Conservation (phyloP, 2,797 vertebrate genomes). For the Bovichtus variegatus region DNA sequence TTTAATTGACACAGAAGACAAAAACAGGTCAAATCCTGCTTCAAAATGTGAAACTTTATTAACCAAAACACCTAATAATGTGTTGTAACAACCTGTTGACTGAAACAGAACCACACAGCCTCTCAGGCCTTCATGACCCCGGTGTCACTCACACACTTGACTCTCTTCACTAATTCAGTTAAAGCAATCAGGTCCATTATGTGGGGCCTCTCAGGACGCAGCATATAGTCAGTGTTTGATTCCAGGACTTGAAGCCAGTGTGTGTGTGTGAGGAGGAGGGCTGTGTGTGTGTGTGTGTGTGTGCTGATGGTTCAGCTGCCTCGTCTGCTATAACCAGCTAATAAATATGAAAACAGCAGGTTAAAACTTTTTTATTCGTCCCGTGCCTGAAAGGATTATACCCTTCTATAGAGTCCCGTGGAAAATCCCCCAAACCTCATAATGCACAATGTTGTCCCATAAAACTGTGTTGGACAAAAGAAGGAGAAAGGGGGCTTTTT, state of each 20-base stretch:
- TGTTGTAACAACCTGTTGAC: constrained; percentile 56
- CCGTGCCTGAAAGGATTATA: constrained; percentile 85
- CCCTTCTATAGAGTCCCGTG: constrained; percentile 87
- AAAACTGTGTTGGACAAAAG: constrained; percentile 86
- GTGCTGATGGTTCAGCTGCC: constrained; percentile 84
- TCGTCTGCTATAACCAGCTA: constrained; percentile 89
- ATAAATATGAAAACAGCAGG: constrained; percentile 91
- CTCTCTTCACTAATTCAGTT: constrained; percentile 57
- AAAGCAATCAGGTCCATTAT: constrained; percentile 58
- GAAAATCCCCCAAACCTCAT: constrained; percentile 87
- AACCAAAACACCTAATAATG: constrained; percentile 12
- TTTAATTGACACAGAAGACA: constrained; percentile 21
- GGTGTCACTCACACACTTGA: constrained; percentile 64
- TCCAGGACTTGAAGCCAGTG: constrained; percentile 49
- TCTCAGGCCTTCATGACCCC: constrained; percentile 33
- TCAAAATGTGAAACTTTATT: background rate
- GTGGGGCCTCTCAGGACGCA: constrained; percentile 14
- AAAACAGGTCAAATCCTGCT: background rate
- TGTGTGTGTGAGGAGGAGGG: constrained; percentile 19
- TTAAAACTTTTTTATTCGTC: constrained; percentile 87
- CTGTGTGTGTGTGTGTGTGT: constrained; percentile 46
- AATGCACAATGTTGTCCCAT: constrained; percentile 86
- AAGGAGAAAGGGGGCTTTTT: constrained; percentile 83
- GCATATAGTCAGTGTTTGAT: constrained; percentile 46
- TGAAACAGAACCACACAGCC: background rate